Percentiles rank a stretch among this genome's conserved stretches.
Evolutionary conservation across 2,797 vertebrate species (phyloP).

Genomic region (Cirrhinus molitorella): DNA sequence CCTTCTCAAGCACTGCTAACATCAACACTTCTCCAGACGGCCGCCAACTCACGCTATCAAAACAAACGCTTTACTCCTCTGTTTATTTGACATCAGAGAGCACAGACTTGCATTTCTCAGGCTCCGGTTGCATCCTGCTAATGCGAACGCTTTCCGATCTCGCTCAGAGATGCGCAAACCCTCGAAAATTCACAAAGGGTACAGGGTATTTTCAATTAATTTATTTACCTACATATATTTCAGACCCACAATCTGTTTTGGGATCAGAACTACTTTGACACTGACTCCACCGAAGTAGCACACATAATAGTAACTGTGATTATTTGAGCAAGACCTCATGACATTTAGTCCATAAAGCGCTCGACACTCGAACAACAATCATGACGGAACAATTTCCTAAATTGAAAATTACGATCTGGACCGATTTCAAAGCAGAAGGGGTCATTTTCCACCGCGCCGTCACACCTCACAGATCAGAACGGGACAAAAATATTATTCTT

Average conservation of each 20-base stretch:
- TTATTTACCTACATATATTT: no score
- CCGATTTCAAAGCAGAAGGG: conserved; percentile 27
- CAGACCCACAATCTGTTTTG: neutral
- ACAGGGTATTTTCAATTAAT: no score
- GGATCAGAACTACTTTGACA: neutral
- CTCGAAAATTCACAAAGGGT: neutral
- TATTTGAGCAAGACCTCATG: neutral
- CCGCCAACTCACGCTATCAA: conserved; percentile 54
- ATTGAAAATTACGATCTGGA: conserved; percentile 24
- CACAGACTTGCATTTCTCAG: conserved; percentile 52
- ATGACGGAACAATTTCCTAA: conserved; percentile 1
- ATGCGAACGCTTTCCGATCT: neutral
- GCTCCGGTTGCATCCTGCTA: conserved; percentile 36
- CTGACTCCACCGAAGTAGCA: neutral
- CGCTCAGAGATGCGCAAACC: neutral
- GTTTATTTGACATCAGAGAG: conserved; percentile 63
- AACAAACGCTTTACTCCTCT: conserved; percentile 56
- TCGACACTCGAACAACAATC: neutral
- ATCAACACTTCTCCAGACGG: conserved; percentile 56
- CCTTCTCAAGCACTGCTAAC: conserved; percentile 39
- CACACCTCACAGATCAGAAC: neutral
- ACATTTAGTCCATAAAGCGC: neutral
- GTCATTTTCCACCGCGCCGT: conserved; percentile 10
- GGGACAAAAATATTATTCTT: conserved; percentile 7
- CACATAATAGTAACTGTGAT: neutral